Evolutionary conservation across 1,140 invertebrate genomes (phyloP), one percentile per base, ranked within the genome.

Genomic region (Nephila pilipes): DNA sequence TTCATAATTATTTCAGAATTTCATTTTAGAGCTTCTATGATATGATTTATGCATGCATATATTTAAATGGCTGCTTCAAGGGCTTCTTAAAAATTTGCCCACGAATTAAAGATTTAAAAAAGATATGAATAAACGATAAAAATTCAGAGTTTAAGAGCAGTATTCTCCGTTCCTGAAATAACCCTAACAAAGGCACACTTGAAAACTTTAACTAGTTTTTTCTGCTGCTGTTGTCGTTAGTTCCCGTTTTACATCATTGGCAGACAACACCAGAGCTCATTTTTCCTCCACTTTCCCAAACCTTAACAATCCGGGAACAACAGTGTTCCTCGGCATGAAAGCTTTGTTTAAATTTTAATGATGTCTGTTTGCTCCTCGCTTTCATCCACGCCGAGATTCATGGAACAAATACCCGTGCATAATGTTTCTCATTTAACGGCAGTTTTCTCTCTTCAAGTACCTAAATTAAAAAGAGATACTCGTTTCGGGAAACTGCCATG

Each of bases 341-440:
- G 85, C 85, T 87, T 63, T 87, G 85, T 87, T 87, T 87, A 87
- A 87, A 87, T 60, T 87, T 87, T 87, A 87, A 87, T 87, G 85
- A 87, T 63, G 85, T 87, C 85, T 36, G 29, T 57, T 83, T 83
- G 54, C 85, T 87, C 46, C 58, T 29, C 20, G 54, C 20, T 60
- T 54, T 63, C 32, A 60, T 60, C 20, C 46, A 75, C 16, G 38
- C 80, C 38, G 25, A 14, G 58, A 4, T 85, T 85, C 6, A 36
- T 18, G 46, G 55, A 85, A 25, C 83, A 85, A 87, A 87, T 63
- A 87, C 65, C 29, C 65, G 29, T 32, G 16, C 32, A 16, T 75
- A 75, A 75, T 75, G 65, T 75, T 2, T 32, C 25, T 14, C 65
- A 16, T 75, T 75, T 75, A 75, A 75, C 29, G 65, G 65, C 29